Percentiles rank a stretch among this genome's conserved stretches.
Conservation (phyloP, 2,113 vertebrate species). For the Corythornis cristatus region DNA sequence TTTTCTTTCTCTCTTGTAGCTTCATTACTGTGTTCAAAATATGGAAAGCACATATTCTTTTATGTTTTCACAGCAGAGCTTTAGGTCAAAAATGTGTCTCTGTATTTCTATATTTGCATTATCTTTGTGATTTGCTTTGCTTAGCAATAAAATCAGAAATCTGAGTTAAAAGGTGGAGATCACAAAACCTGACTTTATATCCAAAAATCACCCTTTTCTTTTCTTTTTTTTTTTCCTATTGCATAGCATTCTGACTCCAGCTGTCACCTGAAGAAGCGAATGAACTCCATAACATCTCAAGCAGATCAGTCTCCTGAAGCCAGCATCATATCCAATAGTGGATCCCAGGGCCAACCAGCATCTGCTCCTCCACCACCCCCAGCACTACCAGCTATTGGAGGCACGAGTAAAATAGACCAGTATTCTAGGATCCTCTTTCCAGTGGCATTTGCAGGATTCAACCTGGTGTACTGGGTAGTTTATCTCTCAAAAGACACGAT, state of each 20-base stretch:
- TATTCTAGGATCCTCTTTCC: constrained; percentile 96
- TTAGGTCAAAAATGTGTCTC: background rate
- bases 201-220: background rate
- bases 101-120: background rate
- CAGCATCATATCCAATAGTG: constrained; percentile 69
- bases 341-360: constrained; percentile 55
- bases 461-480: constrained; percentile 96
- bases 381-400: constrained; percentile 73
- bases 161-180: background rate
- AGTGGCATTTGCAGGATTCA: constrained; percentile 94
- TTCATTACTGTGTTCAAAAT: background rate
- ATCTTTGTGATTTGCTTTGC: background rate
- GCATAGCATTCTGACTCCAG: constrained; percentile 80
- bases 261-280: constrained; percentile 89
- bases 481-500: constrained; percentile 97
- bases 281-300: constrained; percentile 79
- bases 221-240: background rate
- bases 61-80: background rate
- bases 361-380: constrained; percentile 72
- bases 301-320: constrained; percentile 75
- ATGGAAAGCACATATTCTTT: background rate
- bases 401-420: constrained; percentile 95
- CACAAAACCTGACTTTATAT: background rate
- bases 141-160: background rate
- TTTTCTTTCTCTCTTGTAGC: background rate